These are phyloP conservation scores for Gnathonemus echidnorhynchus DNA, from an alignment of 2,113 vertebrate genomes.

Conservation along the genomic window DNA sequence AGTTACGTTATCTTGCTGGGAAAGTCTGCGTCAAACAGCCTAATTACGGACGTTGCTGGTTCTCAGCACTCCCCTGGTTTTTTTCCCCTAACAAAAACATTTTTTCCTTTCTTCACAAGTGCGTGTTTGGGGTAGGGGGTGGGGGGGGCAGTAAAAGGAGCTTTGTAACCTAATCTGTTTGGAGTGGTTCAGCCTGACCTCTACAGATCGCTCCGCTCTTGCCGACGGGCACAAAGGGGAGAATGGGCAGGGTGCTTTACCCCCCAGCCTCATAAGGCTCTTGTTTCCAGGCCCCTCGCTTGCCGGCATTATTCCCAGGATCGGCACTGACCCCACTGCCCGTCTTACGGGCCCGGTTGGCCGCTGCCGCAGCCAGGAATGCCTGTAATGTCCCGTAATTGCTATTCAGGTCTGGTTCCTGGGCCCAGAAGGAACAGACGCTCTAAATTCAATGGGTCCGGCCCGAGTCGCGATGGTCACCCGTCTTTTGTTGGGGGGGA, in stretches of 20 bases:
- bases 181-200: constrained; percentile 23
- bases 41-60: not conserved
- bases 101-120: constrained; percentile 8
- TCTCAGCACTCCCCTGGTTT: not conserved
- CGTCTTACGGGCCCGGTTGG: not conserved
- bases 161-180: constrained; percentile 37
- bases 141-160: constrained; percentile 15
- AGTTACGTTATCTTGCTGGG: not conserved
- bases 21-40: not conserved
- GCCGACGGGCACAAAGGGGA: constrained; percentile 19
- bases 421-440: not conserved
- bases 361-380: not conserved
- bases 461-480: not conserved
- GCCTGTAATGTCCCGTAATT: not conserved
- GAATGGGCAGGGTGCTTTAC: constrained; percentile 8
- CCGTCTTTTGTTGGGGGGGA: not conserved
- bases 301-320: constrained; percentile 12
- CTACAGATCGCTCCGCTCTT: constrained; percentile 22
- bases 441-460: not conserved
- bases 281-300: constrained; percentile 23
- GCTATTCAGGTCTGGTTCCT: not conserved
- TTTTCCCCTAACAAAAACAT: not conserved
- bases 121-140: not conserved
- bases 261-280: constrained; percentile 20
- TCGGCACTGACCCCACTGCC: not conserved